Conservation (phyloP, 2,888 invertebrate genomes). For the Spialia ferax region DNA sequence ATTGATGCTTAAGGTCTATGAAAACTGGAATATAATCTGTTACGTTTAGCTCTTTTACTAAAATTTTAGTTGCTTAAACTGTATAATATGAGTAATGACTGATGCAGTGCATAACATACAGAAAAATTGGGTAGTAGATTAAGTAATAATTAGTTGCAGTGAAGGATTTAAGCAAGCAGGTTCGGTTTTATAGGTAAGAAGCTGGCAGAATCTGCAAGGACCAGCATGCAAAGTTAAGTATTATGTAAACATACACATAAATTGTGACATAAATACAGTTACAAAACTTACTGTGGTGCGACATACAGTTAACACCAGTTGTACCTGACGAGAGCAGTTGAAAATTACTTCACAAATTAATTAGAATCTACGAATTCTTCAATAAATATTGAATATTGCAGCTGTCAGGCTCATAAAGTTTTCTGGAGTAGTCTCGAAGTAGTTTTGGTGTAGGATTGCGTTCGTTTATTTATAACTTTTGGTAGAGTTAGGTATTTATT, state of each 20-base stretch:
- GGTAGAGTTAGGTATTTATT: background rate
- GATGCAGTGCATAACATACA: background rate
- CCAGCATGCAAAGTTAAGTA: background rate
- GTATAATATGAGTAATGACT: background rate
- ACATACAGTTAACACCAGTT: background rate
- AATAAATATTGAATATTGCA: background rate
- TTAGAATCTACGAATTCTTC: background rate
- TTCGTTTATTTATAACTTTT: background rate
- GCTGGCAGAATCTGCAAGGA: background rate
- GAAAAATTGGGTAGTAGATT: background rate
- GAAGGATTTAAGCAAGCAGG: background rate
- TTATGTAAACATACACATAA: conserved; percentile 6
- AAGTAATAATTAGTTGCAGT: background rate
- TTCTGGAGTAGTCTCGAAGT: background rate
- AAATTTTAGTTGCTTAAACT: background rate
- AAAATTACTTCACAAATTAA: background rate
- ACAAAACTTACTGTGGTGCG: background rate
- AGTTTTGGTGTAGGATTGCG: background rate
- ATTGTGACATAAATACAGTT: background rate
- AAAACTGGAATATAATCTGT: too few relatives aligned
- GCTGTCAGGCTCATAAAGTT: background rate
- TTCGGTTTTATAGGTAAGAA: background rate
- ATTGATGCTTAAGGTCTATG: too few relatives aligned
- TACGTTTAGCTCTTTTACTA: too few relatives aligned
- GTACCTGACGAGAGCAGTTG: background rate